These are phyloP conservation scores for Trididemnum miniatum DNA, from an alignment of 23 tunicate species.

Conservation along the genomic window DNA sequence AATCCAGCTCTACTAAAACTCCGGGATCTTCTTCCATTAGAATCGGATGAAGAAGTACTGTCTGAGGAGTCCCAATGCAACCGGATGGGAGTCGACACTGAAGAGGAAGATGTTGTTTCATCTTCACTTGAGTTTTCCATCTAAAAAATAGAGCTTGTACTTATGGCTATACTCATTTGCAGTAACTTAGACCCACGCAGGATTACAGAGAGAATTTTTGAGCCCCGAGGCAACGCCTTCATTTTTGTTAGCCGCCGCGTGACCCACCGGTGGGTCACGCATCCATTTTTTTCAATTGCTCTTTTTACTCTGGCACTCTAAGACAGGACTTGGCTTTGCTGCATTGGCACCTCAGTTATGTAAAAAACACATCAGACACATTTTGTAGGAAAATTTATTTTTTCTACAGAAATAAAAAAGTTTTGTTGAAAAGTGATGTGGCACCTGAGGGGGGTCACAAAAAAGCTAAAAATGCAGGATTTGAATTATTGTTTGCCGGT, in stretches of 20 bases:
- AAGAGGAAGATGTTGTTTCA: conserved; percentile 5
- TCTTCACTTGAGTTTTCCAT: not conserved
- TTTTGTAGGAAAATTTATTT: not conserved
- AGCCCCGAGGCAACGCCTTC: too few relatives aligned
- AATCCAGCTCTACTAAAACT: not conserved
- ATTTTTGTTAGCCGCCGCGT: not conserved
- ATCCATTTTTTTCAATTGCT: not conserved
- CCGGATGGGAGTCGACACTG: not conserved
- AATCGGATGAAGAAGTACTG: not conserved
- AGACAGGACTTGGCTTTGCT: not conserved
- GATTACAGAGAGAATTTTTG: too few relatives aligned
- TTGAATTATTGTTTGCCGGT: too few relatives aligned
- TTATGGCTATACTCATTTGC: too few relatives aligned
- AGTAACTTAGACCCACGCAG: too few relatives aligned
- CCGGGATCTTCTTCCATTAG: not conserved
- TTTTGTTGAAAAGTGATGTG: too few relatives aligned
- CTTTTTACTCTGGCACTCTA: not conserved
- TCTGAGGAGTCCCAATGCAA: not conserved
- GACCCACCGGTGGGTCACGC: conserved; percentile 1
- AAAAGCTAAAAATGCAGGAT: not conserved
- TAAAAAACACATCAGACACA: not conserved
- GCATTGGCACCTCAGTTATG: not conserved
- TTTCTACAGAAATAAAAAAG: not conserved
- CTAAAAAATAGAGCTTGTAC: too few relatives aligned
- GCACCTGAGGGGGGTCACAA: not conserved